Evolutionary conservation across 1,140 invertebrate species (phyloP).

Genomic region (Antheraea pernyi): DNA sequence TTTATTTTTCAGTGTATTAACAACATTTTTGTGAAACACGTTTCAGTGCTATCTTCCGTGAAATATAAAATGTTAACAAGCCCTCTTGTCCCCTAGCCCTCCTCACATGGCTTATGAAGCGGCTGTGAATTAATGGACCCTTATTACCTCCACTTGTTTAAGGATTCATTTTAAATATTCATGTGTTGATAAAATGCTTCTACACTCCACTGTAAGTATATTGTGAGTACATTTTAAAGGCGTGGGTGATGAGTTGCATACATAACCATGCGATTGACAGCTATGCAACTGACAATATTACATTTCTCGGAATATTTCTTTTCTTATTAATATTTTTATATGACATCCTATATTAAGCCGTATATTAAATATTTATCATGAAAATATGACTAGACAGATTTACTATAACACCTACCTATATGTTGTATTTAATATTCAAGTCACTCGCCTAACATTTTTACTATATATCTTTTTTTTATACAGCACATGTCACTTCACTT

Average conservation of each 20-base stretch:
- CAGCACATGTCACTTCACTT: no score
- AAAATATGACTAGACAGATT: no score
- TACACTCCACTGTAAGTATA: not conserved
- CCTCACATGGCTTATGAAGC: not conserved
- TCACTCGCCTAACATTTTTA: no score
- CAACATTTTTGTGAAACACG: not conserved
- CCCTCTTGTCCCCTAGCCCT: not conserved
- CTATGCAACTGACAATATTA: not conserved
- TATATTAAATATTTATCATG: no score
- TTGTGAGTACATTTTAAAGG: not conserved
- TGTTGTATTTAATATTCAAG: no score
- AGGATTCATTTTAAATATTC: conserved; percentile 7
- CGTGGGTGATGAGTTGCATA: conserved; percentile 1
- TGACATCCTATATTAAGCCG: not conserved
- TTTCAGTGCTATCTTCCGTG: not conserved
- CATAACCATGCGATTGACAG: conserved; percentile 7
- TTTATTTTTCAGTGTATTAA: not conserved
- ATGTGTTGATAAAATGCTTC: not conserved
- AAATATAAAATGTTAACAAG: conserved; percentile 10
- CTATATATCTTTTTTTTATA: no score
- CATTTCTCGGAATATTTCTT: not conserved
- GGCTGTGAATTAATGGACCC: not conserved
- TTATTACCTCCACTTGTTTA: conserved; percentile 3
- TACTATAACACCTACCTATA: no score
- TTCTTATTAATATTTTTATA: not conserved